Evolutionary conservation across 2,888 invertebrate species (phyloP), one percentile per base, ranked within the genome.

Genomic region (Campopleginae sp.): DNA sequence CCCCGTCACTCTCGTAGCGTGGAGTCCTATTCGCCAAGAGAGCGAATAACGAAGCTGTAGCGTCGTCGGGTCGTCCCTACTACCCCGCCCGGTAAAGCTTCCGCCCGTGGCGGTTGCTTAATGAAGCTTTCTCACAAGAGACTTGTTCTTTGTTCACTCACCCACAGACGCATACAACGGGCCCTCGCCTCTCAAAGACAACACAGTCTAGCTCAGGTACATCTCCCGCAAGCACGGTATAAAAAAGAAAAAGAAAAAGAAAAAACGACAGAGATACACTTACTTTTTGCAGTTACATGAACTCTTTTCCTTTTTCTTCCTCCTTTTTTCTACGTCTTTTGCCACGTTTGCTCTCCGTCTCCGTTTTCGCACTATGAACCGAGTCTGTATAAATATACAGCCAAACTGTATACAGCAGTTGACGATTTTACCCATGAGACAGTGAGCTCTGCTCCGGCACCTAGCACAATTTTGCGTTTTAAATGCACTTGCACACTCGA

Each of bases 71-170:
- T 72, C 75, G 54, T n/a, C 71, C 54, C 77, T 42, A 54, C 66
- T 23, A n/a, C 76, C 31, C 72, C 58, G 17, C 44, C 46, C 72
- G 66, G 78, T 54, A 58, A 84, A 84, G 81, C 81, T 70, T 66
- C 86, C 87, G 80, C 74, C 89, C 86, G 89, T 85, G 89, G 90
- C 91, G 90, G 89, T 90, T 89, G 91, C 90, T 92, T 93, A 93
- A 93, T 92, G 92, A 92, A 92, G 92, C 92, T 91, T 89, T 90
- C 89, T 89, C 89, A 88, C 87, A 89, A 90, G 90, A 87, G 88
- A 84, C 86, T 90, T 89, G 89, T 89, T 91, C 81, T 91, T 89
- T 89, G 89, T 89, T 89, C 88, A 79, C 87, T 82, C 87, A 77
- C 85, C 84, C 87, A 70, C 81, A 77, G 84, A 78, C 72, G 51